These are phyloP conservation scores for Byasa hedistus DNA, from an alignment of 2,888 invertebrate species.

Conservation along the genomic window DNA sequence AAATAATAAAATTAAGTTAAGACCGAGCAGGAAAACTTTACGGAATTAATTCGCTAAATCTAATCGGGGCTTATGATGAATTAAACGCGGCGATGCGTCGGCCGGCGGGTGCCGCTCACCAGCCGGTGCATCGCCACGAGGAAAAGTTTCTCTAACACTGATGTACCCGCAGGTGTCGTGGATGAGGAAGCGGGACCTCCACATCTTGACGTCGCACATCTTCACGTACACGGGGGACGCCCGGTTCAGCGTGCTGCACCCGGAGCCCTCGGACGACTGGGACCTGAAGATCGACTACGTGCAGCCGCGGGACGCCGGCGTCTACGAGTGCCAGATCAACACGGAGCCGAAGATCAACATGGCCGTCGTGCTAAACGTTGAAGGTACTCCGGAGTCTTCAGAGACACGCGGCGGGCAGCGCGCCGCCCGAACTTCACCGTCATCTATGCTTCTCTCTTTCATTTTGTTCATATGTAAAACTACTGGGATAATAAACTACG, in stretches of 20 bases:
- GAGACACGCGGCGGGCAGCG: too few relatives aligned
- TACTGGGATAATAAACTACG: too few relatives aligned
- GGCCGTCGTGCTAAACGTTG: slow-evolving; percentile 88
- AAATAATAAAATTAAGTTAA: slow-evolving; percentile 64
- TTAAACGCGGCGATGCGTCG: background rate
- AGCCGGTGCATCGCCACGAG: too few relatives aligned
- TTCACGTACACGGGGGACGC: slow-evolving; percentile 94
- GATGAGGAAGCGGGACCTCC: slow-evolving; percentile 90
- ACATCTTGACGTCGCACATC: slow-evolving; percentile 89
- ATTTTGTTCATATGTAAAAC: too few relatives aligned
- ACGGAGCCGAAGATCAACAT: slow-evolving; percentile 94
- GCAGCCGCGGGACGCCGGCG: slow-evolving; percentile 90
- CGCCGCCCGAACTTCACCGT: too few relatives aligned
- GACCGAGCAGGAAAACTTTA: slow-evolving; percentile 45
- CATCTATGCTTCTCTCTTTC: too few relatives aligned
- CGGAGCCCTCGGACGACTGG: slow-evolving; percentile 92
- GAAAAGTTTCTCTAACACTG: background rate
- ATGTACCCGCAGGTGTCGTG: slow-evolving; percentile 84
- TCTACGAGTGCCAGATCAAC: slow-evolving; percentile 94
- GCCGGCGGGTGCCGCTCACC: too few relatives aligned
- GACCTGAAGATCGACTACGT: slow-evolving; percentile 91
- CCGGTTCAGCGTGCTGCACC: slow-evolving; percentile 90
- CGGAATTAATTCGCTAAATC: slow-evolving; percentile 10
- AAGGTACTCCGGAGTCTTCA: slow-evolving; percentile 80
- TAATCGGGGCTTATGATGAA: slow-evolving; percentile 10